A percentile compares a stretch with the other conserved stretches of the same genome.
Conservation (phyloP, 2,888 invertebrate species). For the Hirtodrosophila cameraria region DNA sequence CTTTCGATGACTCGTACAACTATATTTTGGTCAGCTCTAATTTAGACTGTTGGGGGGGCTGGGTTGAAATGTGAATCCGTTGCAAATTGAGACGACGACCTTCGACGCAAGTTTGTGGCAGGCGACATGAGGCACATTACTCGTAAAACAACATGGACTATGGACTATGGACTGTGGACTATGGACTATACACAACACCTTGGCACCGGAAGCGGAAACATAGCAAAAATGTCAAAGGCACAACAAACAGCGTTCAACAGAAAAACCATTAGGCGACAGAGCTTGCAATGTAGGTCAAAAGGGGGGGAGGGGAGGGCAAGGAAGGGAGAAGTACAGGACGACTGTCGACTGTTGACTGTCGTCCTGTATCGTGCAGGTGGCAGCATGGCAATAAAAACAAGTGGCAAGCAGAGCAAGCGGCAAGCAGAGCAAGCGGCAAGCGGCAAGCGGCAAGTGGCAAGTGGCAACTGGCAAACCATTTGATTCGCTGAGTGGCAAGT, state of each 20-base stretch:
- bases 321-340: too few species aligned
- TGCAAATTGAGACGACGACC: constrained; percentile 59
- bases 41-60: too few species aligned
- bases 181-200: constrained; percentile 50
- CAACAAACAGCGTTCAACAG: constrained; percentile 44
- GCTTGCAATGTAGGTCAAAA: constrained; percentile 61
- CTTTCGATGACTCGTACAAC: too few species aligned
- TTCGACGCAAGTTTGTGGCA: constrained; percentile 37
- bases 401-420: constrained; percentile 12
- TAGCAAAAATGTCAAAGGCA: constrained; percentile 71
- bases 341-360: too few species aligned
- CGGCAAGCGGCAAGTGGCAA: constrained; percentile 27
- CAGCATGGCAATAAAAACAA: not conserved
- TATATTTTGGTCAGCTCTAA: too few species aligned
- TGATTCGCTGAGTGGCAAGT: constrained; percentile 55
- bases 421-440: constrained; percentile 13
- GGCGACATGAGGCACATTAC: constrained; percentile 33
- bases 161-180: constrained; percentile 12
- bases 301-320: not conserved
- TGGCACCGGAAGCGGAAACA: constrained; percentile 74
- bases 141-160: constrained; percentile 33
- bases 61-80: constrained; percentile 33
- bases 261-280: constrained; percentile 66
- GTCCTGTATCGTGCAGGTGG: constrained; percentile 9
- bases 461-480: constrained; percentile 36